Base-by-base conservation (phyloP, 2,797 vertebrate genomes). In the Rhadinocentrus ornatus region DNA sequence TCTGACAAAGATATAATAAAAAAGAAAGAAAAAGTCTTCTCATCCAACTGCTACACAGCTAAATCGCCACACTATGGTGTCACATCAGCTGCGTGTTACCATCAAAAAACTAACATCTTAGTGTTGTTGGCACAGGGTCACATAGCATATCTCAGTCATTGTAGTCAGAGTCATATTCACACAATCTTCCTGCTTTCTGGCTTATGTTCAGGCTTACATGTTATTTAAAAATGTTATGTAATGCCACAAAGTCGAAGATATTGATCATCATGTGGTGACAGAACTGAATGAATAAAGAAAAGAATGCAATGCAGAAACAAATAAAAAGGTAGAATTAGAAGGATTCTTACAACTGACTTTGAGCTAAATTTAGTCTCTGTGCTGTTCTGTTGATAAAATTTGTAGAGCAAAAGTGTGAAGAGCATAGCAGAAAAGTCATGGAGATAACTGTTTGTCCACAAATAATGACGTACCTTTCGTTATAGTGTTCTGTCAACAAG, bases 61-160 rank as follows among this genome's bases (percentile, higher is more conserved):
- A 2, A 52, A 37, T n/a, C 71, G 34, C 18, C 69, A 62, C 80
- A 75, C 54, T 8, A 29, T 16, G 2, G 32, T 70, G 82, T 72
- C 75, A 87, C 68, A 34, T 29, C 22, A n/a, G 66, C n/a, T 0
- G 52, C 53, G 34, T 73, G 52, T 35, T 34, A 26, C 20, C 0
- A 69, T 67, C 71, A 66, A 68, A 62, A 34, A 71, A 65, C 67
- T 75, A 20, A 56, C 76, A 68, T 52, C 35, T 20, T 22, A 24
- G 48, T 73, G 85, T n/a, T 61, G 55, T 6, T 62, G 70, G 46
- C 65, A 65, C 12, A 13, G n/a, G 64, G 73, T 80, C 82, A 69
- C 12, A 1, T 46, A n/a, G 44, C 20, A n/a, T n/a, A 46, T 10
- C 44, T 20, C 44, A 46, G 20, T 9, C 9, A 20, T 15, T 29